Evolutionary conservation across 2,113 vertebrate genomes (phyloP).

Genomic region (Epinephelus lanceolatus): DNA sequence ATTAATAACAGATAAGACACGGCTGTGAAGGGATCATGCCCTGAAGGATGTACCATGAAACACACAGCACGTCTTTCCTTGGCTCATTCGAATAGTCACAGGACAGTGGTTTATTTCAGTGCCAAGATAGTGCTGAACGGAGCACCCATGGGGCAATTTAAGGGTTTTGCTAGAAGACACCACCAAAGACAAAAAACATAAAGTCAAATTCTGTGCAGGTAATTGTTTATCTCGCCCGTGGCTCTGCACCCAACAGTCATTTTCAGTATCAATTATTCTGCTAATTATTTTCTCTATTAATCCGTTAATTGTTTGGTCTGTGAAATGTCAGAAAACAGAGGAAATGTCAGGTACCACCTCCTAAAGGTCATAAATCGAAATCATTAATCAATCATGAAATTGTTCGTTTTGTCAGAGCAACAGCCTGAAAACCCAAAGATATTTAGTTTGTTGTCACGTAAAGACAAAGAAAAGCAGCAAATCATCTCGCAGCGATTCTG

Average conservation of each 20-base stretch:
- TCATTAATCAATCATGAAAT: not conserved
- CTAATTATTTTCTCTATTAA: not conserved
- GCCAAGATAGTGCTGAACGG: slow-evolving; percentile 2
- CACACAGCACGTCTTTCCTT: not conserved
- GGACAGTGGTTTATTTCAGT: not conserved
- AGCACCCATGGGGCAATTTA: not conserved
- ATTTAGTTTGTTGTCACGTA: no score
- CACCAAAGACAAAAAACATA: not conserved
- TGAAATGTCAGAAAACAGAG: not conserved
- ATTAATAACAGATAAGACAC: slow-evolving; percentile 63
- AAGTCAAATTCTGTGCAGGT: not conserved
- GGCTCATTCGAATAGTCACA: slow-evolving; percentile 19
- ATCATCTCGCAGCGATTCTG: not conserved
- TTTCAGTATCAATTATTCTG: slow-evolving; percentile 4
- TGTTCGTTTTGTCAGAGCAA: not conserved
- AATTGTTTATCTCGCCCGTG: not conserved
- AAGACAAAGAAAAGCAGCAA: not conserved
- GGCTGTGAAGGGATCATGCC: slow-evolving; percentile 15
- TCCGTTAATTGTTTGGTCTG: not conserved
- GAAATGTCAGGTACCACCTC: not conserved
- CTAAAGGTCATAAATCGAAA: not conserved
- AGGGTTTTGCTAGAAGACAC: slow-evolving; percentile 19
- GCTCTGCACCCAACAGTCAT: slow-evolving; percentile 5
- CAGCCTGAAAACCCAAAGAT: not conserved
- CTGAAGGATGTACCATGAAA: slow-evolving; percentile 23